Conservation (phyloP, 2,888 invertebrate genomes). For the Andrena minutula region DNA sequence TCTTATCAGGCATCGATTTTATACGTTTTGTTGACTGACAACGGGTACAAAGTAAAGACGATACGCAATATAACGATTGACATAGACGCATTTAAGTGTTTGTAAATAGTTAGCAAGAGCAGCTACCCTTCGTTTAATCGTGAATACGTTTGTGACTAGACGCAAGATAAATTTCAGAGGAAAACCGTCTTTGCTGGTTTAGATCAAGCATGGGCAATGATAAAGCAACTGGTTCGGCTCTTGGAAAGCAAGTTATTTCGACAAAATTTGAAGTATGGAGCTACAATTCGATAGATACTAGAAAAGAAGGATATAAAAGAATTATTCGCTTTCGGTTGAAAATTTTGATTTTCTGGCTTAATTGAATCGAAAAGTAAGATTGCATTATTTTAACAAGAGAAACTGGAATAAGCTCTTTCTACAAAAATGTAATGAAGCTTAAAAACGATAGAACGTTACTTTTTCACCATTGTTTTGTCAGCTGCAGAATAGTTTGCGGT, state of each 20-base stretch:
- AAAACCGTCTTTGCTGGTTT: neutral
- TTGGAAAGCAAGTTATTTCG: neutral
- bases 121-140: conserved; percentile 4
- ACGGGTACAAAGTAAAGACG: conserved; percentile 26
- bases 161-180: conserved; percentile 4
- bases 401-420: neutral
- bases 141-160: conserved; percentile 16
- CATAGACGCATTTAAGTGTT: conserved; percentile 3
- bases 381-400: neutral
- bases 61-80: conserved; percentile 22
- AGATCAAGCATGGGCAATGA: neutral
- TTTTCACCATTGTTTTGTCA: neutral
- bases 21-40: conserved; percentile 16
- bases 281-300: neutral
- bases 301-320: neutral
- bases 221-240: neutral
- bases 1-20: conserved; percentile 14
- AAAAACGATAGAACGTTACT: neutral
- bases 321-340: neutral
- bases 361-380: neutral
- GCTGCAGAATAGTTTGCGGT: neutral
- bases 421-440: neutral
- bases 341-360: neutral
- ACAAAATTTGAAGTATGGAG: neutral
- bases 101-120: conserved; percentile 23